Percentiles rank a stretch among this genome's conserved stretches.
phyloP scores from a whole-genome alignment of 2,113 vertebrate species.

The Callopanchax toddi region DNA sequence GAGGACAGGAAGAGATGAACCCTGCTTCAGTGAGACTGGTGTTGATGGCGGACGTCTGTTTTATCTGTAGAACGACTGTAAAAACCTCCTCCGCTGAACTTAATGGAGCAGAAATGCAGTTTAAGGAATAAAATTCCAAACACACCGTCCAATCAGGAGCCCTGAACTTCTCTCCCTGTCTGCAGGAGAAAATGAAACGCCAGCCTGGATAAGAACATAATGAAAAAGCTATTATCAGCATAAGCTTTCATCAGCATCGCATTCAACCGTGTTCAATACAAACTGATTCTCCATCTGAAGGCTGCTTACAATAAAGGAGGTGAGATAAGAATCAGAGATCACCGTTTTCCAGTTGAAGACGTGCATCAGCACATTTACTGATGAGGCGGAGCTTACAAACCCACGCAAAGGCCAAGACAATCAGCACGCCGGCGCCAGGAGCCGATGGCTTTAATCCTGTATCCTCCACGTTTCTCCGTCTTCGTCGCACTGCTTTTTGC shows the following conservation, averaged over 20 bases:
- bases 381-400: constrained; percentile 16
- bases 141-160: constrained; percentile 28
- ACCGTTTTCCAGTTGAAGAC: constrained; percentile 14
- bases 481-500: constrained; percentile 1
- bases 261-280: constrained; percentile 69
- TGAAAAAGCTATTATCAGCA: constrained; percentile 73
- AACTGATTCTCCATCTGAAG: constrained; percentile 60
- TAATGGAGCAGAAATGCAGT: constrained; percentile 42
- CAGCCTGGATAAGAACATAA: constrained; percentile 60
- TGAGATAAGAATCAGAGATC: constrained; percentile 47
- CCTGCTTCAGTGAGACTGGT: constrained; percentile 5
- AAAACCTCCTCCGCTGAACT: background rate
- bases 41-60: constrained; percentile 12
- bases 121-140: constrained; percentile 36
- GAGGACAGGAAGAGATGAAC: background rate
- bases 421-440: constrained; percentile 12
- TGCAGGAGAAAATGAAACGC: constrained; percentile 60
- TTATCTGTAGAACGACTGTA: constrained; percentile 3
- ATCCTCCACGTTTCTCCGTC: background rate
- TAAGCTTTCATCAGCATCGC: constrained; percentile 69
- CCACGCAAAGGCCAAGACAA: constrained; percentile 1
- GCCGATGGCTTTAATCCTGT: background rate
- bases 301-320: constrained; percentile 44
- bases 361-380: constrained; percentile 57
- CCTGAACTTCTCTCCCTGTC: constrained; percentile 34